Evolutionary conservation across 2,113 vertebrate species (phyloP), one percentile per base, ranked within the genome.

Genomic region (Pseudorhombus dupliciocellatus): DNA sequence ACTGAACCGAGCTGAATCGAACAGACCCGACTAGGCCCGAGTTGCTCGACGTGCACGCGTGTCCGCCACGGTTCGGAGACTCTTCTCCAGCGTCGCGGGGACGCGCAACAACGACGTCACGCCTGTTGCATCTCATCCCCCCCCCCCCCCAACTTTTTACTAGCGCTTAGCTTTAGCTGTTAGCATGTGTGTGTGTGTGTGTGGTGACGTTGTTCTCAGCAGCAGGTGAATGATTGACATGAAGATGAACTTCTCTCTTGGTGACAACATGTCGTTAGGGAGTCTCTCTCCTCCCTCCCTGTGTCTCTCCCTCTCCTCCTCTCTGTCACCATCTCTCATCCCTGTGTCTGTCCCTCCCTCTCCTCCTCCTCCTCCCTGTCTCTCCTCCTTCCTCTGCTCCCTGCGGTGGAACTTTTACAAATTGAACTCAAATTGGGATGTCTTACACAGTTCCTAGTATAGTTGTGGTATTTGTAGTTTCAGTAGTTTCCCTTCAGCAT

Each of bases 61-160:
- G 70, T 62, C 3, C 3, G 44, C 7, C 5, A 42, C 16, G 16
- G 57, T 76, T 79, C 5, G 24, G 20, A 6, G 31, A 87, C 83
- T 88, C 88, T 86, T 59, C 63, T 68, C 58, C 69, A 61, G 79
- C 75, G 68, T 63, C 80, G 69, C 73, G 66, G 73, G 66, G 51
- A 63, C 21, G 28, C 81, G 79, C 83, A 85, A 77, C 86, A 83
- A 82, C 88, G 86, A 90, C 87, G 90, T 88, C 85, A 88, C 88
- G 90, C 90, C 90, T 91, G 90, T 91, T 91, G 90, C 90, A 90
- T 89, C 88, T 80, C 21, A 77, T 79, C 25, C 79, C 77, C 77
- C 25, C 79, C 81, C 76, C 25, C 84, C 55, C 53, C 44, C 60
- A 15, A 66, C 65, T 77, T 34, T 34, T 34, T 34, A 34, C 11